Conservation (phyloP, 2,797 vertebrate genomes). For the Squalus acanthias region DNA sequence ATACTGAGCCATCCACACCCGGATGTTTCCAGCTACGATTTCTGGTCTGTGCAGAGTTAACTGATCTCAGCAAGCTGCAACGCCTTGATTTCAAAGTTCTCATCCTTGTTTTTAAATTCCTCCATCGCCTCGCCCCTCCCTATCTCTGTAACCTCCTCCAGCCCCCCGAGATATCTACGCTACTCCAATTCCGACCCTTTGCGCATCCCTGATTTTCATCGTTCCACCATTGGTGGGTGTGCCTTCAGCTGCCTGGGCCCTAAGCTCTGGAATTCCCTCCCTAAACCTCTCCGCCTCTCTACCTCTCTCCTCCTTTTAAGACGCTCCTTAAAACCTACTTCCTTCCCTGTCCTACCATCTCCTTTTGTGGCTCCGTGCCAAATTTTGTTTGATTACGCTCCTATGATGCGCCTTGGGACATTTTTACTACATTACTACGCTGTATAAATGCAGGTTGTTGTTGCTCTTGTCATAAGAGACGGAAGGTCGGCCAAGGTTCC, state of each 20-base stretch:
- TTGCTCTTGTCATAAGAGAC: neutral
- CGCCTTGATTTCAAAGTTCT: neutral
- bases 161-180: neutral
- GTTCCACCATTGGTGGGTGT: neutral
- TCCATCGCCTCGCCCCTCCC: neutral
- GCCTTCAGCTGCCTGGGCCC: neutral
- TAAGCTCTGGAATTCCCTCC: too few species aligned
- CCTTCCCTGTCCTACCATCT: neutral
- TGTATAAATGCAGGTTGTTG: neutral
- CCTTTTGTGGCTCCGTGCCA: too few species aligned
- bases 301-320: neutral
- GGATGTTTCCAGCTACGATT: neutral
- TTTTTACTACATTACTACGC: neutral
- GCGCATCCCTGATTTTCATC: neutral
- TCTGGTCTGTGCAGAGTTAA: neutral
- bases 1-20: neutral
- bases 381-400: neutral
- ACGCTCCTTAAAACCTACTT: neutral
- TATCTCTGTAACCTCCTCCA: neutral
- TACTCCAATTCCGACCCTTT: neutral
- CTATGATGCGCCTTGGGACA: neutral
- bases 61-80: neutral
- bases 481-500: neutral
- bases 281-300: too few species aligned
- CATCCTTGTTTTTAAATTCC: neutral